Percentiles rank a stretch among this genome's conserved stretches.
These are phyloP conservation scores for Caenorhabditis japonica DNA, from an alignment of 2,888 invertebrate species.

Conservation along the genomic window DNA sequence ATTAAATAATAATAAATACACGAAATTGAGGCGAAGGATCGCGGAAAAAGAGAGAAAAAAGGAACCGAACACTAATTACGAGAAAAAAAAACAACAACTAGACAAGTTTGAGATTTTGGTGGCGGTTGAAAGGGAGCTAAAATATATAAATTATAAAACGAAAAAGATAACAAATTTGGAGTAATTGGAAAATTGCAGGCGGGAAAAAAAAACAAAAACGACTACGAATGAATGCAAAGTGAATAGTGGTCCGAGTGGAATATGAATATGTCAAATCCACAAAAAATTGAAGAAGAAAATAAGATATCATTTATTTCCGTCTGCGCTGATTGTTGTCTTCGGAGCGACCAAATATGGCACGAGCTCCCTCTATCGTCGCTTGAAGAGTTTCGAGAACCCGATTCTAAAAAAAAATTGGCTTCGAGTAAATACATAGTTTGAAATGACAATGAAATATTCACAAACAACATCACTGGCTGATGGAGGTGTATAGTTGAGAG, in stretches of 20 bases:
- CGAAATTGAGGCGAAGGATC: too few species aligned
- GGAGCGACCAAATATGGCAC: constrained; percentile 1
- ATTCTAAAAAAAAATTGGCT: constrained; percentile 21
- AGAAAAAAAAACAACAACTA: neutral
- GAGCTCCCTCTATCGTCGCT: constrained; percentile 23
- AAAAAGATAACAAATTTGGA: too few species aligned
- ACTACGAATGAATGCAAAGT: constrained; percentile 9
- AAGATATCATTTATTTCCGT: constrained; percentile 41
- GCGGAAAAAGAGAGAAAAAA: neutral
- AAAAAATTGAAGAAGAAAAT: too few species aligned
- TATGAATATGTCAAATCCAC: constrained; percentile 16
- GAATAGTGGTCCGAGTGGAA: neutral
- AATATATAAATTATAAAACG: constrained; percentile 30
- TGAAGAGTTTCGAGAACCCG: constrained; percentile 34
- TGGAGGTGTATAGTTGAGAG: too few species aligned
- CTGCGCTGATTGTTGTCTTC: constrained; percentile 24
- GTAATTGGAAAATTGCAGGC: neutral
- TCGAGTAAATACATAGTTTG: neutral
- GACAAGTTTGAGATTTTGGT: too few species aligned
- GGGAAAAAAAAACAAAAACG: constrained; percentile 1
- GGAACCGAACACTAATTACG: too few species aligned
- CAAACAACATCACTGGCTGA: too few species aligned
- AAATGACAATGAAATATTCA: neutral
- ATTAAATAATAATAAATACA: constrained; percentile 8
- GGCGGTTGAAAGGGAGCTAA: constrained; percentile 2